Evolutionary conservation across 2,888 invertebrate genomes (phyloP).

Genomic region (Acronicta aceris): DNA sequence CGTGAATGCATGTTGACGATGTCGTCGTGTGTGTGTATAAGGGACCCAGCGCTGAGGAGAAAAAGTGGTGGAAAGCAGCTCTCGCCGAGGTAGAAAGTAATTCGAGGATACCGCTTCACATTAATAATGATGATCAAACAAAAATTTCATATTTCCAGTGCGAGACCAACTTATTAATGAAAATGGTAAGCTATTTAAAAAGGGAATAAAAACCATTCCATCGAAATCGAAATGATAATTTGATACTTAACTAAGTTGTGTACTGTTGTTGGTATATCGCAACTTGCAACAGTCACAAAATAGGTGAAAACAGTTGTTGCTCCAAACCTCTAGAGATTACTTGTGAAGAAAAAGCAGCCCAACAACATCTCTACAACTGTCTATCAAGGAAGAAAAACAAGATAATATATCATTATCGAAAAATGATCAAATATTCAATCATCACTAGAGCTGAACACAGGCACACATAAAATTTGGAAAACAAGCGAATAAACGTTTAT

Average conservation of each 20-base stretch:
- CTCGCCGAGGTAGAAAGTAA: slow-evolving; percentile 69
- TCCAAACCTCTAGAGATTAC: background rate
- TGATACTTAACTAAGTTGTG: no score
- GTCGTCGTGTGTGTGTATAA: slow-evolving; percentile 50
- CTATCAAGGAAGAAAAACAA: background rate
- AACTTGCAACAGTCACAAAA: no score
- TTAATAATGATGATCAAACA: slow-evolving; percentile 63
- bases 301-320: background rate
- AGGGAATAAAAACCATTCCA: no score
- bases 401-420: background rate
- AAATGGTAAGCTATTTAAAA: background rate
- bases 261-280: no score
- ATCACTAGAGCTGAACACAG: background rate
- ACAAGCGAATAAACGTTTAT: slow-evolving; percentile 53
- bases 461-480: slow-evolving; percentile 27
- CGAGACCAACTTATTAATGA: slow-evolving; percentile 7
- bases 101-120: slow-evolving; percentile 64
- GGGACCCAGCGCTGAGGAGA: slow-evolving; percentile 53
- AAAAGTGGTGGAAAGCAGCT: slow-evolving; percentile 68
- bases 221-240: no score
- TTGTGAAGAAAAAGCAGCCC: no score
- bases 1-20: slow-evolving; percentile 35
- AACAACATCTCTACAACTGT: no score
- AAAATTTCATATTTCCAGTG: slow-evolving; percentile 54
- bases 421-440: background rate